Conservation (phyloP, 2,888 invertebrate species). For the Colostygia pectinataria region DNA sequence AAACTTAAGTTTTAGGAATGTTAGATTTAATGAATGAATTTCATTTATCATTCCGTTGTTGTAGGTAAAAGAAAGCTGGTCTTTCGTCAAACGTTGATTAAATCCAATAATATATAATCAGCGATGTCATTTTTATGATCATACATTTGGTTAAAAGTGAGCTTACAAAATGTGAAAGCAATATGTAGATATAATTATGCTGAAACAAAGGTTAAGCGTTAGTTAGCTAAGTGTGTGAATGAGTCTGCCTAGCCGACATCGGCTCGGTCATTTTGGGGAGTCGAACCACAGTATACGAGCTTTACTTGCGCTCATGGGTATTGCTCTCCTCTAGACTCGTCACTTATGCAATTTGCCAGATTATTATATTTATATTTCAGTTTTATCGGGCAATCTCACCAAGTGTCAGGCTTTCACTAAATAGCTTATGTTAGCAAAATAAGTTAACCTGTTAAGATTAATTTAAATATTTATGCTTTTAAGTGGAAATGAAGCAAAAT, state of each 20-base stretch:
- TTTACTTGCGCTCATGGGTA: not conserved
- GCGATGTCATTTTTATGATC: constrained; percentile 2
- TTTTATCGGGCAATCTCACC: not conserved
- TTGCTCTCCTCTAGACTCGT: not conserved
- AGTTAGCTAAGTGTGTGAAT: not conserved
- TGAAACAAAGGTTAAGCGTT: not conserved
- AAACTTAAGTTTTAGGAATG: too few species aligned
- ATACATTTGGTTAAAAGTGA: too few species aligned
- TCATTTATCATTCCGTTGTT: constrained; percentile 13
- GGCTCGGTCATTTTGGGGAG: too few species aligned
- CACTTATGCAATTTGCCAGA: too few species aligned
- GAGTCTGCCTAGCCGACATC: too few species aligned
- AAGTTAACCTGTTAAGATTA: constrained; percentile 17
- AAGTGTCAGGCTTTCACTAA: not conserved
- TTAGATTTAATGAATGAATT: too few species aligned
- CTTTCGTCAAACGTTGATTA: constrained; percentile 16
- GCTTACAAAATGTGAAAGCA: too few species aligned
- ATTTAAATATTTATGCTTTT: constrained; percentile 7
- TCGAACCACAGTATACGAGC: not conserved
- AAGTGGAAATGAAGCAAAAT: constrained; percentile 35
- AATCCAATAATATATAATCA: not conserved
- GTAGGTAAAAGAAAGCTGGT: constrained; percentile 33
- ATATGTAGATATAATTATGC: too few species aligned
- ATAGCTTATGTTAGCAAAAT: constrained; percentile 11
- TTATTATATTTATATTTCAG: not conserved